Conservation (phyloP, 1,140 invertebrate species). For the Cyrtorhinus lividipennis region DNA sequence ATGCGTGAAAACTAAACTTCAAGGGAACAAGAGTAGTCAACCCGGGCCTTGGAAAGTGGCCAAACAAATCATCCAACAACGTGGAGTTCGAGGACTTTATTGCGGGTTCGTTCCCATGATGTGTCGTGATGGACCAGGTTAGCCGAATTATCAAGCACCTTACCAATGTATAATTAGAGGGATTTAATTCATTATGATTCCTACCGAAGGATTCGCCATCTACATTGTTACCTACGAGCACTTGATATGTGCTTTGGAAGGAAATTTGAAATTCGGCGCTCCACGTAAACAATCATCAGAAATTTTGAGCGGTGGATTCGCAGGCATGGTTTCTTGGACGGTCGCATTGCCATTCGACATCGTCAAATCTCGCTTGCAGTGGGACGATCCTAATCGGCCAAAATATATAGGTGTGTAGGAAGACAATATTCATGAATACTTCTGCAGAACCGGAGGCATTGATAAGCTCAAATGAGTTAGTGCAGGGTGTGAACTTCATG, state of each 20-base stretch:
- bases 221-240: constrained; percentile 9
- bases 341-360: constrained; percentile 57
- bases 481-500: too few relatives aligned
- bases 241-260: neutral
- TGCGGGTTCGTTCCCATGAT: neutral
- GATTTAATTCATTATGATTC: neutral
- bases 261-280: neutral
- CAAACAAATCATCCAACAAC: neutral
- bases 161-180: neutral
- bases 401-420: constrained; percentile 35
- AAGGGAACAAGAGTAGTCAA: constrained; percentile 31
- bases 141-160: neutral
- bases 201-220: neutral
- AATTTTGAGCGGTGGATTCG: constrained; percentile 19
- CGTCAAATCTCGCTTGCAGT: constrained; percentile 58
- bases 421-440: too few relatives aligned
- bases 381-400: constrained; percentile 37
- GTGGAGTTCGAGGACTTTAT: constrained; percentile 1
- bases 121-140: neutral
- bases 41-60: neutral
- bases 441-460: too few relatives aligned
- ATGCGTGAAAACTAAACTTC: constrained; percentile 51
- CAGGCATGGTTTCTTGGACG: constrained; percentile 52
- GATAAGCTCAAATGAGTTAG: too few relatives aligned
- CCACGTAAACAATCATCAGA: neutral